A percentile compares a stretch with the other conserved stretches of the same genome.
Evolutionary conservation across 2,797 vertebrate species (phyloP).

Genomic region (Coilia nasus): DNA sequence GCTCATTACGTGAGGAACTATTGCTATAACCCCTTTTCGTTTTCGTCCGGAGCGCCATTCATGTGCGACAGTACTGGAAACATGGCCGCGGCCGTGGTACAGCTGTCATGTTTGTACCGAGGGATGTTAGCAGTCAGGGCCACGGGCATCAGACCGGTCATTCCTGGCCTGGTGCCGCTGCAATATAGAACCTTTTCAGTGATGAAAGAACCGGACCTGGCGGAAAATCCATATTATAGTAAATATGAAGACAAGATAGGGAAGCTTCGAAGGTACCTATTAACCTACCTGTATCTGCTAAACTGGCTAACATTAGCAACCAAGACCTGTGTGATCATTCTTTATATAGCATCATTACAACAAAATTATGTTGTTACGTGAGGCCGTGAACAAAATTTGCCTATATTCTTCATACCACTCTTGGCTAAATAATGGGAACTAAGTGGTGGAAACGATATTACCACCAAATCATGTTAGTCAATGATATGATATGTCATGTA

Average conservation of each 20-base stretch:
- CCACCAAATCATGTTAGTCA: too few species aligned
- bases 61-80: conserved; percentile 63
- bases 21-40: background rate
- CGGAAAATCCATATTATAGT: conserved; percentile 84
- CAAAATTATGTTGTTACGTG: background rate
- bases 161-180: conserved; percentile 73
- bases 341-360: too few species aligned
- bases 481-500: too few species aligned
- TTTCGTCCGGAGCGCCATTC: conserved; percentile 50
- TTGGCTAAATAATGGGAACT: too few species aligned
- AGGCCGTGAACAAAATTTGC: too few species aligned
- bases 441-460: too few species aligned
- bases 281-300: background rate
- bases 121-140: conserved; percentile 81
- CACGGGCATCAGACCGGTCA: conserved; percentile 66
- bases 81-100: conserved; percentile 82
- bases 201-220: conserved; percentile 72
- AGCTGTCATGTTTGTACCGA: conserved; percentile 80
- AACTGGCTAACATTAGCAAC: background rate
- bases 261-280: conserved; percentile 82
- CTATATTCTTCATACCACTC: too few species aligned
- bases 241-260: conserved; percentile 91
- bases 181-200: conserved; percentile 81
- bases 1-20: background rate
- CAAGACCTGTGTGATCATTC: background rate